Percentiles rank a stretch among this genome's conserved stretches.
phyloP scores from a whole-genome alignment of 2,113 vertebrate genomes.

The Acrocephalus kingi region DNA sequence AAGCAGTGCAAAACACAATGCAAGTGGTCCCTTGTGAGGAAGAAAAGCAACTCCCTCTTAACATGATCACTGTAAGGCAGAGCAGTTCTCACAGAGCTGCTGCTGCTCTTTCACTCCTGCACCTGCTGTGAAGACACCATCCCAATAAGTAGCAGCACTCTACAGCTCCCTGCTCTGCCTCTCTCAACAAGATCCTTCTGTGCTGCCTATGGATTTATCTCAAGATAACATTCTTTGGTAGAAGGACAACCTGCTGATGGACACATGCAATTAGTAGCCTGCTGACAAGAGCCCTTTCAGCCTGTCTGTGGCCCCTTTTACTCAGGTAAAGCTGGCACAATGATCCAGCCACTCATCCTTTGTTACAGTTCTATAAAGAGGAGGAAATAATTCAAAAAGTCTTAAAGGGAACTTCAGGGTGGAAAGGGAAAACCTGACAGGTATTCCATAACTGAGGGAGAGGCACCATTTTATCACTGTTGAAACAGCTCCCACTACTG shows the following conservation, averaged over 20 bases:
- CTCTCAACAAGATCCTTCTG: slow-evolving; percentile 39
- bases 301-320: background rate
- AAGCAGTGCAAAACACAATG: background rate
- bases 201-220: slow-evolving; percentile 39
- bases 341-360: slow-evolving; percentile 24
- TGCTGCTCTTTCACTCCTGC: background rate
- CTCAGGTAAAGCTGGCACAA: slow-evolving; percentile 35
- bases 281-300: slow-evolving; percentile 49
- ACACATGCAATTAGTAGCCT: slow-evolving; percentile 52
- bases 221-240: slow-evolving; percentile 37
- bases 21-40: background rate
- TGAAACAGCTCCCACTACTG: background rate
- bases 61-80: background rate
- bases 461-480: background rate
- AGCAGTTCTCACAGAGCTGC: background rate
- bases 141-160: background rate
- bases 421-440: background rate
- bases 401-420: background rate
- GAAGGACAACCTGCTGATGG: slow-evolving; percentile 50
- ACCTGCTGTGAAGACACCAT: slow-evolving; percentile 21
- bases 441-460: background rate
- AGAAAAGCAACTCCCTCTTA: background rate
- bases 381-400: slow-evolving; percentile 24
- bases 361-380: background rate
- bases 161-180: background rate